These are phyloP conservation scores for Strix aluco DNA, from an alignment of 2,113 vertebrate species.

Conservation along the genomic window DNA sequence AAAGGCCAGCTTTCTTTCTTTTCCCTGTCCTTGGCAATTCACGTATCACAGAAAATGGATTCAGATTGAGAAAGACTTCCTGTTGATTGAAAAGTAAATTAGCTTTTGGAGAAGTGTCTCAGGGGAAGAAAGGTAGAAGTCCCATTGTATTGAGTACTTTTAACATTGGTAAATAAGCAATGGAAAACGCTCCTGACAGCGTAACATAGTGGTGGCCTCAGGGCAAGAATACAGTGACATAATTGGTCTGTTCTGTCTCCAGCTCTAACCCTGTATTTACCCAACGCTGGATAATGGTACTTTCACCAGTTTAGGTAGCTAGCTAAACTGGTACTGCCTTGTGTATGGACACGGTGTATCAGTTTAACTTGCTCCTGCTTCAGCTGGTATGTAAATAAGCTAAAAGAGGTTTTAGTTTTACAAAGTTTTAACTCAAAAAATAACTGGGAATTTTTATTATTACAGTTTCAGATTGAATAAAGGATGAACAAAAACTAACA, in stretches of 20 bases:
- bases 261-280: background rate
- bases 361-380: background rate
- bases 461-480: background rate
- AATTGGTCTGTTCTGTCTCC: background rate
- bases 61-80: background rate
- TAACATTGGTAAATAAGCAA: background rate
- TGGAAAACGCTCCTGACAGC: background rate
- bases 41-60: background rate
- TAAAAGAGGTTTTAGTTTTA: background rate
- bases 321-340: background rate
- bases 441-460: background rate
- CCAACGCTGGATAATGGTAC: background rate
- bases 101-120: background rate
- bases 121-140: background rate
- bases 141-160: background rate
- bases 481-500: background rate
- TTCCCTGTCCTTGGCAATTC: background rate
- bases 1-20: background rate
- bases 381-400: background rate
- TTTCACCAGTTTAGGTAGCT: slow-evolving; percentile 6
- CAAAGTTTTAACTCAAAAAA: background rate
- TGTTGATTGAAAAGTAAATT: background rate
- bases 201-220: background rate
- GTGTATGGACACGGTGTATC: background rate
- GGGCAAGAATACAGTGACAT: background rate